Conservation (phyloP, 2,113 vertebrate species). For the Zosterops borbonicus region DNA sequence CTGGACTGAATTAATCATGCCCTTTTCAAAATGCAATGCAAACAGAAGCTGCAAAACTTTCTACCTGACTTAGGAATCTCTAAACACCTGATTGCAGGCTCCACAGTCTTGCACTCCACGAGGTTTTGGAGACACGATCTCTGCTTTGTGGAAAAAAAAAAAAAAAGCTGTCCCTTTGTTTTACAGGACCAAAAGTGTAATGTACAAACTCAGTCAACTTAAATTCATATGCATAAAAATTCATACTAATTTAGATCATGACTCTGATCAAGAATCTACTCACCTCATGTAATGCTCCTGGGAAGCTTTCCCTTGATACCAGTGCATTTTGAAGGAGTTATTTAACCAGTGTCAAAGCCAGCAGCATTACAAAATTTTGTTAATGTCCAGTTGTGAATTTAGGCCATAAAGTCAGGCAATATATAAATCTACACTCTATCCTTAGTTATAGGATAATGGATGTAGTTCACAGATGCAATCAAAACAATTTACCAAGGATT, state of each 20-base stretch:
- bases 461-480: background rate
- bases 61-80: background rate
- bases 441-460: background rate
- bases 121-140: background rate
- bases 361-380: background rate
- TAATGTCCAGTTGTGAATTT: background rate
- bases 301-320: background rate
- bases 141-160: background rate
- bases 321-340: background rate
- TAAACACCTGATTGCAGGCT: background rate
- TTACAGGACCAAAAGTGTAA: background rate
- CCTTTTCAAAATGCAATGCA: constrained; percentile 8
- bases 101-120: background rate
- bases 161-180: background rate
- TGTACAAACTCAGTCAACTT: background rate
- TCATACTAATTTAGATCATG: background rate
- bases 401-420: background rate
- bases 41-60: constrained; percentile 1
- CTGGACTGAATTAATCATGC: background rate
- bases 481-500: constrained; percentile 10
- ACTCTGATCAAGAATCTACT: background rate
- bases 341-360: background rate
- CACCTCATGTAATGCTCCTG: background rate
- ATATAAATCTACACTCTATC: background rate
- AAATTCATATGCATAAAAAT: background rate